phyloP scores from a whole-genome alignment of 2,113 vertebrate species.

The Leptodactylus fuscus region DNA sequence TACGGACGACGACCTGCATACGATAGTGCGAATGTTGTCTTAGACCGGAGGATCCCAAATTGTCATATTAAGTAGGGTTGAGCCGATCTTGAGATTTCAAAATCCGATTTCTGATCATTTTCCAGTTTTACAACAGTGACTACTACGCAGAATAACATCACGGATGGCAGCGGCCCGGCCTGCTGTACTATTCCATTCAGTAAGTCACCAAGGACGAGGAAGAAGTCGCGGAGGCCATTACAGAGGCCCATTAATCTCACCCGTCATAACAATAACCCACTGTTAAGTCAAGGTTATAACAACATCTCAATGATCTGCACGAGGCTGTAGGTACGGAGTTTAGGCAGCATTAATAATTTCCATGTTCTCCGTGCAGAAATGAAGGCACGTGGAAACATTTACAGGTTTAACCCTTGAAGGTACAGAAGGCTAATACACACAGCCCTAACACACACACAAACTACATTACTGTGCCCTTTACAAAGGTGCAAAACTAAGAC shows the following conservation, averaged over 20 bases:
- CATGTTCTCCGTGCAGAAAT: background rate
- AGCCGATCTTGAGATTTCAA: too few species aligned
- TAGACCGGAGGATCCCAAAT: too few species aligned
- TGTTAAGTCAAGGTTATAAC: slow-evolving; percentile 34
- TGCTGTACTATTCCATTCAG: slow-evolving; percentile 31
- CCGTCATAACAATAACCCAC: slow-evolving; percentile 20
- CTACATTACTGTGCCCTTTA: too few species aligned
- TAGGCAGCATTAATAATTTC: background rate
- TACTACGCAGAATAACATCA: too few species aligned
- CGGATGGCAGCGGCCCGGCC: background rate
- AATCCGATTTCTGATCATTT: too few species aligned
- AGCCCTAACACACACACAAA: too few species aligned
- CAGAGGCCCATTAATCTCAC: background rate
- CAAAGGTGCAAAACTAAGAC: too few species aligned
- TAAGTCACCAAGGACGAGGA: background rate
- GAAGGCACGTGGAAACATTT: background rate
- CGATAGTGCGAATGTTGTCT: too few species aligned
- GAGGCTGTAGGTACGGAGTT: background rate
- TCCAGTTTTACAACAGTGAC: too few species aligned
- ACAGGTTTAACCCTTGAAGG: background rate
- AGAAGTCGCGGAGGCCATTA: background rate
- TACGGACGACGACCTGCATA: too few species aligned
- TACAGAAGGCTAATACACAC: background rate
- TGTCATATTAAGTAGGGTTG: too few species aligned
- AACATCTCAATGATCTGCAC: background rate